These are phyloP conservation scores for Ascidia mentula DNA, from an alignment of 23 tunicate species.

Conservation along the genomic window DNA sequence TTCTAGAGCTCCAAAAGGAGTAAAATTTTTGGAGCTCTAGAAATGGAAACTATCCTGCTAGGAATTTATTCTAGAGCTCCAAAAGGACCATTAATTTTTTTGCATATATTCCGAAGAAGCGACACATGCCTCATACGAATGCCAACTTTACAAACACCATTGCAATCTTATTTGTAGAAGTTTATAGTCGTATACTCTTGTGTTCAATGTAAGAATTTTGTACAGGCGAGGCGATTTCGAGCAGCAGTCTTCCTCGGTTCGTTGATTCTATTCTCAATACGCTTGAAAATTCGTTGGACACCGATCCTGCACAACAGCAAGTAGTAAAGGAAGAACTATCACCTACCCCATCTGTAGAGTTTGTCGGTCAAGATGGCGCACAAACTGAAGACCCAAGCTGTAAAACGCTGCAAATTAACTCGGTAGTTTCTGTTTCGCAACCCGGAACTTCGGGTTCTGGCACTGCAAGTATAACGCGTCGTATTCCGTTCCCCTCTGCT, in stretches of 20 bases:
- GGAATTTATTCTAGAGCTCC: too few relatives aligned
- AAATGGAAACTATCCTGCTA: too few relatives aligned
- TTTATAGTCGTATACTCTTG: too few relatives aligned
- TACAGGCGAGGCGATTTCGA: neutral
- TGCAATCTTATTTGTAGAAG: too few relatives aligned
- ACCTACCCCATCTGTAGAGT: neutral
- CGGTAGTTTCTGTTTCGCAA: neutral
- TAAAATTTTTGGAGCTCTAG: too few relatives aligned
- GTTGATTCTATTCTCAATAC: neutral
- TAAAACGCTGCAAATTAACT: neutral
- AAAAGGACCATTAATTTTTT: too few relatives aligned
- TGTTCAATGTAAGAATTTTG: too few relatives aligned
- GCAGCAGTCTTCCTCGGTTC: neutral
- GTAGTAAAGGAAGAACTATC: neutral
- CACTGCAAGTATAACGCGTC: neutral
- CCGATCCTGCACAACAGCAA: neutral
- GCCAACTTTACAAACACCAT: too few relatives aligned
- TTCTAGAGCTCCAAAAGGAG: too few relatives aligned
- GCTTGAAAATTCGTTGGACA: neutral
- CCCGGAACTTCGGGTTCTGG: neutral
- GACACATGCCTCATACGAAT: too few relatives aligned
- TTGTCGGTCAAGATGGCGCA: neutral
- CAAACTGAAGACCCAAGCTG: neutral
- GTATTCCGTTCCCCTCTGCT: neutral
- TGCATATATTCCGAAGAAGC: too few relatives aligned